These are phyloP conservation scores for Drosophila ochracea DNA, from an alignment of 2,888 invertebrate genomes.

Conservation along the genomic window DNA sequence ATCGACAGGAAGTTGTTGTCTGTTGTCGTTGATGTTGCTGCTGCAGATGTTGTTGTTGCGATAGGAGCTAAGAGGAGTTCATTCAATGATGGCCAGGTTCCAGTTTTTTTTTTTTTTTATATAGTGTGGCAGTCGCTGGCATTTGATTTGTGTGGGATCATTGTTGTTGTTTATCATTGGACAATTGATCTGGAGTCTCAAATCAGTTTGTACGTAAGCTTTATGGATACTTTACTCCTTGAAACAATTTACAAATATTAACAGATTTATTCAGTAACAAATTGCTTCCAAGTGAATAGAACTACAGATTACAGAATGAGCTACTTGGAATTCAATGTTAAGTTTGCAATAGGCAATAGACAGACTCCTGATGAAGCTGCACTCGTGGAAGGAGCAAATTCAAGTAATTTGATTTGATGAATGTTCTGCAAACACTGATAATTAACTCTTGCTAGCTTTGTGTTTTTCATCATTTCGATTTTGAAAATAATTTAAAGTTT, in stretches of 20 bases:
- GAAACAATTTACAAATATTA: background rate
- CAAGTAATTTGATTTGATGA: background rate
- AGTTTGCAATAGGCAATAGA: background rate
- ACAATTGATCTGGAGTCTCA: background rate
- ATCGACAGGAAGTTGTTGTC: conserved; percentile 66
- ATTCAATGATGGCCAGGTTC: conserved; percentile 58
- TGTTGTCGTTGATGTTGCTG: conserved; percentile 24
- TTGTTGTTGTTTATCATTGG: conserved; percentile 17
- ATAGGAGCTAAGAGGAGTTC: conserved; percentile 49
- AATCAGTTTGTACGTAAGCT: background rate
- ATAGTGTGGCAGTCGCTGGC: background rate
- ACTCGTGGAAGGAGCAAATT: background rate
- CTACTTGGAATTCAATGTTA: background rate
- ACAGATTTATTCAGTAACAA: background rate
- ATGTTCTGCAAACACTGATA: background rate
- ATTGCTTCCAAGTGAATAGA: background rate
- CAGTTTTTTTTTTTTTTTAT: conserved; percentile 22
- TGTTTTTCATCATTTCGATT: background rate
- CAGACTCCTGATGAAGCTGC: background rate
- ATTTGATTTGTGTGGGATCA: conserved; percentile 47
- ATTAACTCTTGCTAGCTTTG: background rate
- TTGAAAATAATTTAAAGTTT: background rate
- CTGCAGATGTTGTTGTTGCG: conserved; percentile 22
- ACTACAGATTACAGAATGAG: background rate
- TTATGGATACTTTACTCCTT: background rate